These are phyloP conservation scores for Neomonachus schauinslandi DNA, from an alignment of 2,113 vertebrate genomes.

Conservation along the genomic window DNA sequence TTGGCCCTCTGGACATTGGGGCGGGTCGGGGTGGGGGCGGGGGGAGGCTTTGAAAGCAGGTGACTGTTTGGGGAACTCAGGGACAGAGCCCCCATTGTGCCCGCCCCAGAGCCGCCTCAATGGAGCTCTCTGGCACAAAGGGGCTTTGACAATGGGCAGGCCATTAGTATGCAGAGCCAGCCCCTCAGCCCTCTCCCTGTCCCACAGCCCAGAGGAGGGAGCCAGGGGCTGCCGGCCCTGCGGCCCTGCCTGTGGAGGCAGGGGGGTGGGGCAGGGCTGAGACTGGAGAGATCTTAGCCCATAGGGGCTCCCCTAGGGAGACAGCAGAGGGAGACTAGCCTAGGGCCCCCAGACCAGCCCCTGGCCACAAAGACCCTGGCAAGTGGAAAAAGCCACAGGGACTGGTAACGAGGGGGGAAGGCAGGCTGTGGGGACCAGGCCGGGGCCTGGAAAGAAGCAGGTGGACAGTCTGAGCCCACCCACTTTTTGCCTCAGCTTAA, in stretches of 20 bases:
- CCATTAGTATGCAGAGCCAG: conserved; percentile 80
- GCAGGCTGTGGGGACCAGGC: background rate
- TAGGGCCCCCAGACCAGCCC: background rate
- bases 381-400: conserved; percentile 18
- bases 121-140: conserved; percentile 81
- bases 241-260: background rate
- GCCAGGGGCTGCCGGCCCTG: conserved; percentile 31
- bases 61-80: conserved; percentile 82
- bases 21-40: background rate
- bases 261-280: conserved; percentile 30
- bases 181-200: conserved; percentile 72
- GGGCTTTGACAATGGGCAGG: conserved; percentile 82
- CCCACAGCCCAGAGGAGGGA: conserved; percentile 71
- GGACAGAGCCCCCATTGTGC: conserved; percentile 84
- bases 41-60: conserved; percentile 82
- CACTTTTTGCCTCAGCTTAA: conserved; percentile 4
- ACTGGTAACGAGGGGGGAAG: background rate
- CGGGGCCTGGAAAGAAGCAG: background rate
- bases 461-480: background rate
- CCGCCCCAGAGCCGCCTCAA: conserved; percentile 80
- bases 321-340: background rate
- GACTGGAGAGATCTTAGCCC: background rate
- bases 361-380: background rate
- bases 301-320: background rate
- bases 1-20: conserved; percentile 71